Percentiles rank a stretch among this genome's conserved stretches.
Evolutionary conservation across 1,140 invertebrate genomes (phyloP).

Genomic region (Pararge aegeria): DNA sequence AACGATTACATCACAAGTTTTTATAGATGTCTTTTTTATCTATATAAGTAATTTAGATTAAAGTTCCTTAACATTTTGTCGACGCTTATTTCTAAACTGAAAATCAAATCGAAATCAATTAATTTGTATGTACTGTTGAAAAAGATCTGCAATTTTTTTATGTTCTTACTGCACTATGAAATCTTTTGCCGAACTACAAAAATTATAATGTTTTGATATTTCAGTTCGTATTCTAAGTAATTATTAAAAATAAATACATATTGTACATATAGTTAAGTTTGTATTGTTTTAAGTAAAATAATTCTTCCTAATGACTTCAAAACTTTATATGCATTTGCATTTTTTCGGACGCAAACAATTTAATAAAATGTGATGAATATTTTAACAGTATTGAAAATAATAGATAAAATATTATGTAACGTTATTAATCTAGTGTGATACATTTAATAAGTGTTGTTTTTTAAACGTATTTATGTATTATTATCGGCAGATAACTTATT

Average conservation of each 20-base stretch:
- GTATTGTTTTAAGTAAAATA: neutral
- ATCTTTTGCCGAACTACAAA: neutral
- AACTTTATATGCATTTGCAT: neutral
- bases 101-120: neutral
- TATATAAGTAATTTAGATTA: neutral
- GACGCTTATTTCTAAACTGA: neutral
- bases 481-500: slow-evolving; percentile 2
- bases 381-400: slow-evolving; percentile 2
- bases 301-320: neutral
- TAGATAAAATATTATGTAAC: neutral
- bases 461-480: neutral
- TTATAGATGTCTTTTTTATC: slow-evolving; percentile 1
- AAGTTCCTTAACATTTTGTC: neutral
- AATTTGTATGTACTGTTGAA: neutral
- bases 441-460: neutral
- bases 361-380: neutral
- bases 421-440: neutral
- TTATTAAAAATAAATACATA: neutral
- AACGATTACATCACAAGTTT: slow-evolving; percentile 22
- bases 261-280: neutral
- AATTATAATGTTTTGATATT: neutral
- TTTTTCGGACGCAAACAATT: neutral
- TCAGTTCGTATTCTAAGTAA: neutral
- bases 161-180: neutral
- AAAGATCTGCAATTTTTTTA: slow-evolving; percentile 3